Evolutionary conservation across 2,797 vertebrate species (phyloP), one percentile per base, ranked within the genome.

Genomic region (Iguana delicatissima): DNA sequence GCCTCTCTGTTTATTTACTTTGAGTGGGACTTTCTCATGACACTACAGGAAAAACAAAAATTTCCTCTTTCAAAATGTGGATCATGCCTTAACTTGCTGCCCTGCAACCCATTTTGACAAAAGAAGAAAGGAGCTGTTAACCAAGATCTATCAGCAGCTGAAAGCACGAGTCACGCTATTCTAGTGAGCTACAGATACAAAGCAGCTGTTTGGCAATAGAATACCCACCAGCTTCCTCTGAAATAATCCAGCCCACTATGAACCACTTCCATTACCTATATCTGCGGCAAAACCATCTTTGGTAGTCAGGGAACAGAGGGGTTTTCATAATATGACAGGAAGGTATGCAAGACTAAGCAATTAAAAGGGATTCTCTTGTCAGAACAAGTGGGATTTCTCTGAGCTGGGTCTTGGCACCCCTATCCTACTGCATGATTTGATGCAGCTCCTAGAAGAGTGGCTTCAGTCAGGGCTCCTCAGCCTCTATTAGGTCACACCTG

Each of bases 71-170:
- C 96, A 95, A 96, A 96, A 97, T 90, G 84, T 92, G 62, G 86
- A 80, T 97, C 96, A 38, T 96, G 96, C 95, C 95, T 95, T 94
- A 94, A 97, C 96, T 96, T 96, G 96, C 94, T 90, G 91, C 84
- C 94, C 93, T 73, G 91, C 91, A 91, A 94, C 91, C 79, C 52
- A 91, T 93, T 96, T 95, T 88, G 91, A 92, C 90, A 94, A 84
- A 91, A 93, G 94, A 24, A 94, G 94, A 95, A 95, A 94, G 93
- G 92, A 96, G 90, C 93, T 95, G 94, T 95, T 95, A 94, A 92
- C 91, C 86, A 91, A 96, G 94, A 93, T 94, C 94, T 96, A 93
- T 92, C 96, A 96, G 95, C 95, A 92, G 94, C 94, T 90, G 64
- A 91, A 89, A 92, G 93, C 89, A 92, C 93, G 92, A 94, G 95